Evolutionary conservation across 1,140 invertebrate genomes (phyloP).

Genomic region (Ostrea denselamellosa): DNA sequence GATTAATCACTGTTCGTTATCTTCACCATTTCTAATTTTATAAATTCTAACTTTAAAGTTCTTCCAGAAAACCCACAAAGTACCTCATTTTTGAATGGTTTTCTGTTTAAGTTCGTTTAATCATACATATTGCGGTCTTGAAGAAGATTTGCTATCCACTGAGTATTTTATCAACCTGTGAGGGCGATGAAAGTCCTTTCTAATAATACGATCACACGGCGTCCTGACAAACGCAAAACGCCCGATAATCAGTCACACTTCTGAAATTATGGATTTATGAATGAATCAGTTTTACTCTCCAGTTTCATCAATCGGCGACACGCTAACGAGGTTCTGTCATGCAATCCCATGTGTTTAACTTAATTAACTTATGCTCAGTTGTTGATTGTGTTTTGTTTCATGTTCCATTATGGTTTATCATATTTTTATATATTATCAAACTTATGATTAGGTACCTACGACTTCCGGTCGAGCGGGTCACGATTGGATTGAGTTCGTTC

Average conservation of each 20-base stretch:
- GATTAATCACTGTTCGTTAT: no score
- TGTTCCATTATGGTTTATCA: background rate
- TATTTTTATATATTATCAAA: background rate
- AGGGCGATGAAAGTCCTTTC: no score
- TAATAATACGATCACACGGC: no score
- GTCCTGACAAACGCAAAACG: background rate
- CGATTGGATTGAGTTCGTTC: background rate
- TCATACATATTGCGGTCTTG: no score
- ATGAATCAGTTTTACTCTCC: background rate
- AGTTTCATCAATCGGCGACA: background rate
- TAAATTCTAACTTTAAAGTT: no score
- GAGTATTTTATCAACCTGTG: no score
- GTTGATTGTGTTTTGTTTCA: constrained; percentile 22
- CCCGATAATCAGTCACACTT: background rate
- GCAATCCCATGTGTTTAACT: constrained; percentile 24
- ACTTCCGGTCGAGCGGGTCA: constrained; percentile 20
- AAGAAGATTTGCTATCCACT: no score
- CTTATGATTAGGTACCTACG: constrained; percentile 26
- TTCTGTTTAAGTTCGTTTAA: no score
- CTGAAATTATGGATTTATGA: constrained; percentile 4
- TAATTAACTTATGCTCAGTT: constrained; percentile 11
- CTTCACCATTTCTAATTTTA: no score
- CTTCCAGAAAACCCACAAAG: no score
- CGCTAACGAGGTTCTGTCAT: constrained; percentile 4
- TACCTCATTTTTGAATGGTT: no score